Percentiles rank a stretch among this genome's conserved stretches.
These are phyloP conservation scores for Cephalopholis sonnerati DNA, from an alignment of 2,113 vertebrate species.

Conservation along the genomic window DNA sequence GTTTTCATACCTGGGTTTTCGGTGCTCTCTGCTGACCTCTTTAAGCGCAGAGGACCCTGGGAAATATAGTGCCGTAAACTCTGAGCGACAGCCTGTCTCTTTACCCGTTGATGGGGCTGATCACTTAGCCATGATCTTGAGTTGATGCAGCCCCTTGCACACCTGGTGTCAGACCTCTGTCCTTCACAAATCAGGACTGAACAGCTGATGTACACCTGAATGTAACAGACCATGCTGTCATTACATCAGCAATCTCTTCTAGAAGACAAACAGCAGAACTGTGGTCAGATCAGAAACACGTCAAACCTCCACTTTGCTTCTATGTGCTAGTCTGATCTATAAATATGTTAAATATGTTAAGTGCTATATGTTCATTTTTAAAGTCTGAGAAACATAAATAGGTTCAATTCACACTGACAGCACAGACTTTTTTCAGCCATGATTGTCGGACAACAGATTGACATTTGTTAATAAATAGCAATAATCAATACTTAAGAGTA, in stretches of 20 bases:
- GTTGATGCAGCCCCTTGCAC: conserved; percentile 71
- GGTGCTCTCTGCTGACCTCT: conserved; percentile 29
- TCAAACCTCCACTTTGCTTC: too few relatives aligned
- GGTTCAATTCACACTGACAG: too few relatives aligned
- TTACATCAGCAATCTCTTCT: neutral
- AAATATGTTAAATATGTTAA: too few relatives aligned
- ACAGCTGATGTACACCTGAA: conserved; percentile 77
- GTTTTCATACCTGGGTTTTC: conserved; percentile 46
- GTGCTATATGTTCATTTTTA: too few relatives aligned
- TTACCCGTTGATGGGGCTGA: neutral
- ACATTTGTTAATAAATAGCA: too few relatives aligned
- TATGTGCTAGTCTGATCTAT: too few relatives aligned
- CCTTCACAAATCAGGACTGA: conserved; percentile 78
- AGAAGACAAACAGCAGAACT: too few relatives aligned
- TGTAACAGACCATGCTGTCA: neutral
- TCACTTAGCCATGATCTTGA: neutral
- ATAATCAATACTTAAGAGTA: too few relatives aligned
- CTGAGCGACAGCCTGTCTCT: conserved; percentile 69
- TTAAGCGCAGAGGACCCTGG: conserved; percentile 82
- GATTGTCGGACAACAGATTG: too few relatives aligned
- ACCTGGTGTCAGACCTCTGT: conserved; percentile 72
- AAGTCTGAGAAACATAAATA: too few relatives aligned
- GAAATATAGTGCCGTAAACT: conserved; percentile 78
- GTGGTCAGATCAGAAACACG: too few relatives aligned
- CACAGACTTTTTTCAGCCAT: too few relatives aligned